Evolutionary conservation across 2,888 invertebrate genomes (phyloP), one percentile per base, ranked within the genome.

Genomic region (Geotrupes spiniger): DNA sequence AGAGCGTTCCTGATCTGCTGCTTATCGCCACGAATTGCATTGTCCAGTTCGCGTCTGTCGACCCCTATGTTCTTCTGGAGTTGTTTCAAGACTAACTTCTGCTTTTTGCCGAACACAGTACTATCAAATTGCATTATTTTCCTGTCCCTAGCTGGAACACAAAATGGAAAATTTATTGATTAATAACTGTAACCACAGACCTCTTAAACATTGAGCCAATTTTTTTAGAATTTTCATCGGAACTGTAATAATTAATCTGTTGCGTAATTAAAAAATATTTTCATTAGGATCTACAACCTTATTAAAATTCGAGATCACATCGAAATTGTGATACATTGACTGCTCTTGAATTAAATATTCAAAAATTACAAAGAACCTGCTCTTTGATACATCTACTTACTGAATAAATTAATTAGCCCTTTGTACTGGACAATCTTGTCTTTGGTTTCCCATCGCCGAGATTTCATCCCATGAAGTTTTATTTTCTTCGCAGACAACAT

Each of bases 341-440:
- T n/a, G n/a, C n/a, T n/a, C n/a, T n/a, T n/a, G n/a, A n/a, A n/a
- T n/a, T n/a, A 21, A 21, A 21, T 21, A 21, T 21, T 4, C 21
- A 21, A 3, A 21, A 4, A 4, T 21, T 21, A 21, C 21, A 6
- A 33, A 41, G n/a, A n/a, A n/a, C n/a, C n/a, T n/a, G n/a, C 16
- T 51, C 51, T 31, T 4, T 9, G 12, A 31, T 3, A 4, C 4
- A 4, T 4, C 31, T 4, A 64, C 72, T 72, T 70, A 84, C 84
- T 81, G 59, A 82, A 79, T 44, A 85, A 71, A 63, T 81, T 82
- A 25, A 83, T 78, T 21, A 85, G 73, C 15, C 83, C 83, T 37
- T 83, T 77, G 58, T 84, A 84, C 63, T 84, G 84, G 43, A 76
- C 77, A 33, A 84, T 77, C 71, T 84, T 84, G 59, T 85, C 84